Evolutionary conservation across 2,797 vertebrate species (phyloP).

Genomic region (Anniella stebbinsi): DNA sequence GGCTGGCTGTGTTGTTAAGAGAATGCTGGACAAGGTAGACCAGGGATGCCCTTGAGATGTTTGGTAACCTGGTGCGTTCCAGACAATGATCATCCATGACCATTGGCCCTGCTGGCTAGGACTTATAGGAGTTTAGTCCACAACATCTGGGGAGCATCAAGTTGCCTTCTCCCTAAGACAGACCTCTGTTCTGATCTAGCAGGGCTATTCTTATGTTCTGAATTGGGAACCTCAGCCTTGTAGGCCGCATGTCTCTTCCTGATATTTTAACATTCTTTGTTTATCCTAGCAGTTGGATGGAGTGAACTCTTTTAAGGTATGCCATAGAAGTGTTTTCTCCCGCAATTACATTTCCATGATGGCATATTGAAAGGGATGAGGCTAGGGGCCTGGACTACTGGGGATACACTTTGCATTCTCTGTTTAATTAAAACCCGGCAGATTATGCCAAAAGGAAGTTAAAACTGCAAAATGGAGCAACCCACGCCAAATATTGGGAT

Average conservation of each 20-base stretch:
- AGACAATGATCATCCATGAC: too few relatives aligned
- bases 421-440: slow-evolving; percentile 61
- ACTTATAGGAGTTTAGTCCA: too few relatives aligned
- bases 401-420: slow-evolving; percentile 48
- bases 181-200: neutral
- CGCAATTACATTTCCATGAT: accelerated
- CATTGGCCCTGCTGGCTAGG: too few relatives aligned
- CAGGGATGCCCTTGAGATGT: too few relatives aligned
- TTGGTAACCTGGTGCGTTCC: too few relatives aligned
- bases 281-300: neutral
- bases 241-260: accelerated
- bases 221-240: neutral
- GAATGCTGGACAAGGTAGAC: neutral
- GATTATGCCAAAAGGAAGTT: slow-evolving; percentile 53
- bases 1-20: neutral
- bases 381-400: slow-evolving; percentile 41
- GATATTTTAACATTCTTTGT: neutral
- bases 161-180: neutral
- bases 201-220: too few relatives aligned
- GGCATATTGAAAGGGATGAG: slow-evolving; percentile 23
- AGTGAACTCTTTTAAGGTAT: neutral
- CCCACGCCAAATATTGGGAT: slow-evolving; percentile 59
- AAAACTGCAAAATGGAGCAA: slow-evolving; percentile 25
- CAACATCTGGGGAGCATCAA: too few relatives aligned
- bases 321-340: neutral